Percentiles rank a stretch among this genome's conserved stretches.
phyloP scores from a whole-genome alignment of 2,113 vertebrate genomes.

The Istiophorus platypterus region DNA sequence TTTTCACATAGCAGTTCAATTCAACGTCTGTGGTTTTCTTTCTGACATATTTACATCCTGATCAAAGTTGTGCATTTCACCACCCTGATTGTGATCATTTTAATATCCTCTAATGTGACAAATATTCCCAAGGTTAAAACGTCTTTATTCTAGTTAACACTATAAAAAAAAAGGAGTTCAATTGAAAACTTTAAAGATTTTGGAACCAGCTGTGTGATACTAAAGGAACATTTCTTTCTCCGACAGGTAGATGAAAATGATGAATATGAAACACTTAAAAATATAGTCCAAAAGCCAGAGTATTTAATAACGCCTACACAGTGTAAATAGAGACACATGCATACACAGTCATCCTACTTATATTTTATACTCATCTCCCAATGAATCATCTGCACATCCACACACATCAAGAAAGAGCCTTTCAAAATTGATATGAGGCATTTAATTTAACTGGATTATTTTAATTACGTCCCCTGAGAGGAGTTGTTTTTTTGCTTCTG shows the following conservation, averaged over 20 bases:
- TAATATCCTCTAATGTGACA: neutral
- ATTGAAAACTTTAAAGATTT: neutral
- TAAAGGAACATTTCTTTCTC: neutral
- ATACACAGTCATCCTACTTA: constrained; percentile 14
- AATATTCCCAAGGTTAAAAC: constrained; percentile 7
- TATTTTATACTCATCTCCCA: constrained; percentile 4
- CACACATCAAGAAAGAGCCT: constrained; percentile 37
- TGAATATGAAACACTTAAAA: constrained; percentile 14
- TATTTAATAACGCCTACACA: constrained; percentile 4
- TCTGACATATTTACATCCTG: constrained; percentile 3
- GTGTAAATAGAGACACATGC: constrained; percentile 12
- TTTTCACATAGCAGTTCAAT: neutral
- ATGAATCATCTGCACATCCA: constrained; percentile 38
- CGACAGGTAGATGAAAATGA: neutral
- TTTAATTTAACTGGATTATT: constrained; percentile 66
- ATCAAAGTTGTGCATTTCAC: constrained; percentile 3
- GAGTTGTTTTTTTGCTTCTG: constrained; percentile 49
- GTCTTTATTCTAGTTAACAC: neutral
- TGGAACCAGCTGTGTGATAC: neutral
- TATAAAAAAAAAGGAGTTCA: neutral
- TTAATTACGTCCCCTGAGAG: constrained; percentile 70
- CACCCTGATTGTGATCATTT: neutral
- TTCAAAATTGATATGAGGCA: constrained; percentile 50
- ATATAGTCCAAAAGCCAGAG: constrained; percentile 13
- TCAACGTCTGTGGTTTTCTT: neutral